Percentiles rank a stretch among this genome's conserved stretches.
These are phyloP conservation scores for Steatornis caripensis DNA, from an alignment of 2,113 vertebrate genomes.

Conservation along the genomic window DNA sequence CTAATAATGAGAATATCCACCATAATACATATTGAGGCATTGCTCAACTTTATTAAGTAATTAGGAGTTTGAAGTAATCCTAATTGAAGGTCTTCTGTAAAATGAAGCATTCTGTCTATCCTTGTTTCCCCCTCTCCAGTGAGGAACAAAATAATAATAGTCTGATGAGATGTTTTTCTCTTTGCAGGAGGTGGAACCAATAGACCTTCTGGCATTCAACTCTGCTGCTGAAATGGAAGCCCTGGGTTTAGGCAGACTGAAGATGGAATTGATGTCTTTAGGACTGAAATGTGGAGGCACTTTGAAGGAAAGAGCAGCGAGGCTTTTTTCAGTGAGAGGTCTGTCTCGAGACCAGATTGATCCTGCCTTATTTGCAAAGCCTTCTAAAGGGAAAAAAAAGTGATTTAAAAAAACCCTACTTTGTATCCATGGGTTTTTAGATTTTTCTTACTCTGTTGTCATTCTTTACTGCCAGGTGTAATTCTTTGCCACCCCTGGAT, in stretches of 20 bases:
- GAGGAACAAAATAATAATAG: not conserved
- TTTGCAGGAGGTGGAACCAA: slow-evolving; percentile 27
- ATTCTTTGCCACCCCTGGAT: not conserved
- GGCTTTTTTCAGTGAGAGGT: slow-evolving; percentile 85
- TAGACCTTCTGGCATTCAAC: slow-evolving; percentile 70
- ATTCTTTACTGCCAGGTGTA: not conserved
- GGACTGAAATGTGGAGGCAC: slow-evolving; percentile 94
- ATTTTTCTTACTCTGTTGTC: not conserved
- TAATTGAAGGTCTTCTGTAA: not conserved
- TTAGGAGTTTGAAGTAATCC: not conserved
- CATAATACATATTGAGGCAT: not conserved
- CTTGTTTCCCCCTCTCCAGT: not conserved
- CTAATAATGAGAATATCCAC: not conserved
- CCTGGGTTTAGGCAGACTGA: slow-evolving; percentile 86
- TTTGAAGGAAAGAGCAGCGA: slow-evolving; percentile 81
- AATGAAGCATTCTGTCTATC: not conserved
- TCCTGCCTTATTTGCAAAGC: slow-evolving; percentile 80
- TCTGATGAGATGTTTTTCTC: not conserved
- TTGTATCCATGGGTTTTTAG: not conserved
- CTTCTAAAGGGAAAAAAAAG: slow-evolving; percentile 77
- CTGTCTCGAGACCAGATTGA: slow-evolving; percentile 77
- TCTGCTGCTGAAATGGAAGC: slow-evolving; percentile 78
- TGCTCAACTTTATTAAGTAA: not conserved
- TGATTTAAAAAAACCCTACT: not conserved
- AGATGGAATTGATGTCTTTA: slow-evolving; percentile 75